Base-by-base conservation (phyloP, 2,888 invertebrate species). In the Ischnura elegans region DNA sequence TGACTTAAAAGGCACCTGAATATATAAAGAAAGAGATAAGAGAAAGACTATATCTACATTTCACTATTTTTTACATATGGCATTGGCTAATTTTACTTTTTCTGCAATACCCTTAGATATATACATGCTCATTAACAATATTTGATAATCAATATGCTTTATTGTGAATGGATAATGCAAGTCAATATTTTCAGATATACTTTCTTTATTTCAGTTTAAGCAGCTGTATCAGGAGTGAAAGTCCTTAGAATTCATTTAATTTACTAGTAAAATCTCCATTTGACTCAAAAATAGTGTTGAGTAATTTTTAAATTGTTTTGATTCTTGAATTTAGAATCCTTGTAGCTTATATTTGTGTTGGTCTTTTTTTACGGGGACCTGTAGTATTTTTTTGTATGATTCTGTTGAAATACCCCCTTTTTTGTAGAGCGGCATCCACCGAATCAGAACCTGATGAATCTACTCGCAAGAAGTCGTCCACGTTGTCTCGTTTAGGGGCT, bases 361-460 rank as follows among this genome's bases (percentile, higher is more conserved):
- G 76, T 76, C 76, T 76, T 76, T 8, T 76, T 76, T 76, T 76
- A 36, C 36, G 36, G 36, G 36, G 36, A 76, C 76, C 90, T 61
- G 6, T 51, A 51, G 61, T n/a, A 19, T 45, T 25, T 76, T 76
- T 29, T 29, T 4, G 61, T 61, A 2, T 36, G 13, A 29, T 61
- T 42, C 21, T 84, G 42, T 43, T 94, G 29, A 36, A 76, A 76
- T 36, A 36, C 76, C 94, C 94, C 47, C 93, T 93, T 90, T 94
- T 93, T 94, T 94, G n/a, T 90, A 95, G 96, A 94, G 96, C 97
- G 94, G 97, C 97, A 87, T 97, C 97, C 19, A 97, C 97, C 66
- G 97, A 97, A 95, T 97, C 97, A 93, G 97, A 97, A 95, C 97
- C 97, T 93, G 97, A 97, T 95, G 97, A 96, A 87, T 96, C 96